phyloP scores from a whole-genome alignment of 2,797 vertebrate species.

The Etheostoma nigrum region DNA sequence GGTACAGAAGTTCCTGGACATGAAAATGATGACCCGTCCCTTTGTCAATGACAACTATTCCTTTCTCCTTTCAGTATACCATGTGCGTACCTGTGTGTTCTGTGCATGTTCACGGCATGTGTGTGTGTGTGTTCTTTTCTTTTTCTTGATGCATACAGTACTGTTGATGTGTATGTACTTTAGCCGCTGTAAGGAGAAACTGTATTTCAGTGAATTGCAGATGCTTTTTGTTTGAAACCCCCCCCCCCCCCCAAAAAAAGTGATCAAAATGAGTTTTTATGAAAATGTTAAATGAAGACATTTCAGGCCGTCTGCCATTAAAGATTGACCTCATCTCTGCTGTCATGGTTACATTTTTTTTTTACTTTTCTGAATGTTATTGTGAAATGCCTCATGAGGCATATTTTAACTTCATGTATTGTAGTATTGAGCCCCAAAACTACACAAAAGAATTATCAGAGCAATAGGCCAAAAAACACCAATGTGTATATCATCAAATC shows the following conservation, averaged over 20 bases:
- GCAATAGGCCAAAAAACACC: background rate
- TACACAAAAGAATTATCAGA: background rate
- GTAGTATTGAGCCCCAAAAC: background rate
- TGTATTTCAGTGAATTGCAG: slow-evolving; percentile 79
- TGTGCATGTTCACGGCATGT: slow-evolving; percentile 81
- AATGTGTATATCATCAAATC: background rate
- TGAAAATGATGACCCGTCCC: slow-evolving; percentile 40
- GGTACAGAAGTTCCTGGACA: slow-evolving; percentile 67
- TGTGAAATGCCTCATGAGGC: background rate
- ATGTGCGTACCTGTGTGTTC: slow-evolving; percentile 73
- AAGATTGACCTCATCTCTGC: slow-evolving; percentile 74
- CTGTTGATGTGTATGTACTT: slow-evolving; percentile 81
- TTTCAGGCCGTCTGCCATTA: slow-evolving; percentile 82
- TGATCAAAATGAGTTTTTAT: slow-evolving; percentile 80
- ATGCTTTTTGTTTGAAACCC: slow-evolving; percentile 72
- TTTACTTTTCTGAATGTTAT: background rate
- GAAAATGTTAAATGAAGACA: slow-evolving; percentile 81
- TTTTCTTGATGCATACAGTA: slow-evolving; percentile 75
- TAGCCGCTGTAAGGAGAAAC: slow-evolving; percentile 80
- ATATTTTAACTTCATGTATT: background rate
- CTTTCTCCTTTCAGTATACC: slow-evolving; percentile 62
- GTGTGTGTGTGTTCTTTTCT: slow-evolving; percentile 58
- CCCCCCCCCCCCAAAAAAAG: slow-evolving; percentile 10
- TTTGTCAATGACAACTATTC: slow-evolving; percentile 51
- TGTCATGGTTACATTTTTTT: slow-evolving; percentile 41